Conservation (phyloP, 2,888 invertebrate species). For the Catocala sponsa region DNA sequence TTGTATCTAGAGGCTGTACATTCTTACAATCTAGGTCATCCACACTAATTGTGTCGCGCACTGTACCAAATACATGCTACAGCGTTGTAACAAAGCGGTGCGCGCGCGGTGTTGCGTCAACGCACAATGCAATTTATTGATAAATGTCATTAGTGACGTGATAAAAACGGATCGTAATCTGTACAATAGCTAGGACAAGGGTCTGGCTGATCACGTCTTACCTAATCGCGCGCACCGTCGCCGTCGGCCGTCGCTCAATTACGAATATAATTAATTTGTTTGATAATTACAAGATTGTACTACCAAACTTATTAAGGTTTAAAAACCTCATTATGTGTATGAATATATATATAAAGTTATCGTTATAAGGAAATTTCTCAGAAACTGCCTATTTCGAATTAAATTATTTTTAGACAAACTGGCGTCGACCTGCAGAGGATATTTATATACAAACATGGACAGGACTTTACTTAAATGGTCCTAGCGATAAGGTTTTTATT, state of each 20-base stretch:
- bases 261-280: too few species aligned
- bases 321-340: not conserved
- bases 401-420: constrained; percentile 39
- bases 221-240: not conserved
- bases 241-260: too few species aligned
- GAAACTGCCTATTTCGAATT: constrained; percentile 24
- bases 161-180: constrained; percentile 60
- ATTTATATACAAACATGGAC: constrained; percentile 12
- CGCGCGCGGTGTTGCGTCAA: constrained; percentile 70
- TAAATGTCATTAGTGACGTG: constrained; percentile 73
- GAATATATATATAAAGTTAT: too few species aligned
- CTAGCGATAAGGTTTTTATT: too few species aligned
- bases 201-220: constrained; percentile 24
- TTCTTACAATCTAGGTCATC: constrained; percentile 42
- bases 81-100: constrained; percentile 49
- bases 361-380: constrained; percentile 6
- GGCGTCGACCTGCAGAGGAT: constrained; percentile 32
- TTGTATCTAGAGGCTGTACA: constrained; percentile 32
- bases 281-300: not conserved
- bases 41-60: constrained; percentile 42
- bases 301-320: not conserved
- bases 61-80: constrained; percentile 45
- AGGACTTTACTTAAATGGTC: constrained; percentile 32
- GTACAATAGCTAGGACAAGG: constrained; percentile 44
- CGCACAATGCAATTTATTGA: constrained; percentile 68